Conservation (phyloP, 2,113 vertebrate genomes). For the Pelecanus crispus region DNA sequence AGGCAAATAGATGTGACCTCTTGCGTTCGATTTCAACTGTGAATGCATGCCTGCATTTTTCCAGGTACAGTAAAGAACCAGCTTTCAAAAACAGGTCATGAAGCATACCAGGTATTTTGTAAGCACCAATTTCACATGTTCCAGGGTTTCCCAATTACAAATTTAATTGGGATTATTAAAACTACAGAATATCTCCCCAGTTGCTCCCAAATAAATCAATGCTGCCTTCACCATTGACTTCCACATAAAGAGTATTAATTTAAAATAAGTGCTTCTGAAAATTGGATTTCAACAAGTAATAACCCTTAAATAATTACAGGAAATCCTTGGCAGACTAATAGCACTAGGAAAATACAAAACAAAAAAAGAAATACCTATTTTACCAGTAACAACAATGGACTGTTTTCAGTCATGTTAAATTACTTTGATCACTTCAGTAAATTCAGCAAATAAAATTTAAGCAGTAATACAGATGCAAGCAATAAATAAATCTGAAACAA, state of each 20-base stretch:
- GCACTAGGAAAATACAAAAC: background rate
- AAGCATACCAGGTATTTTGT: background rate
- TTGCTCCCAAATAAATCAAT: background rate
- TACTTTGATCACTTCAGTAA: background rate
- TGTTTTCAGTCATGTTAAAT: background rate
- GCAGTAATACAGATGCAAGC: background rate
- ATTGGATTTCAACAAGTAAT: background rate
- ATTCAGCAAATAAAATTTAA: background rate
- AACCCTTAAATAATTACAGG: background rate
- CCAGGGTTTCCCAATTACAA: background rate
- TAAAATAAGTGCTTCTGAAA: background rate
- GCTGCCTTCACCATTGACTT: background rate
- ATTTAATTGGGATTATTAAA: background rate
- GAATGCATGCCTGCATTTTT: background rate
- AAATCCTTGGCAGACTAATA: background rate
- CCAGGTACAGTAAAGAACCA: background rate
- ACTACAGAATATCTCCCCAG: background rate
- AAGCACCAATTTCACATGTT: background rate
- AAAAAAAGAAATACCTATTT: background rate
- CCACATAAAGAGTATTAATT: background rate
- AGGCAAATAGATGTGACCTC: background rate
- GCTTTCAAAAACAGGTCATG: background rate
- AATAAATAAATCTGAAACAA: background rate
- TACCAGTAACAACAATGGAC: background rate
- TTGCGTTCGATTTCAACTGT: background rate